These are phyloP conservation scores for Drosophila trichaetosa DNA, from an alignment of 2,888 invertebrate genomes.

Conservation along the genomic window DNA sequence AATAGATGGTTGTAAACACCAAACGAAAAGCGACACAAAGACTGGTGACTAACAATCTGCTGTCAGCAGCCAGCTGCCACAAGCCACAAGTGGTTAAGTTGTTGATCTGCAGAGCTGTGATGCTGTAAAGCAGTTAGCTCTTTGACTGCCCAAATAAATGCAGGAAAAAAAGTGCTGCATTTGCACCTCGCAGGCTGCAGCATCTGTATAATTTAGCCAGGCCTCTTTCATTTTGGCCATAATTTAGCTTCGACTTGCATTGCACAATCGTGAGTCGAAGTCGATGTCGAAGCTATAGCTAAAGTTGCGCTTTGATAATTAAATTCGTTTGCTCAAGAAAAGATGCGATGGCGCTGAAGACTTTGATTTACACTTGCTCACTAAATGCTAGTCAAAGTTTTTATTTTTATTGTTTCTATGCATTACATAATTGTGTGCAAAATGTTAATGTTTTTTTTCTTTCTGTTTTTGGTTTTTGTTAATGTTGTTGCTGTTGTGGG, in stretches of 20 bases:
- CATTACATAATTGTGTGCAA: conserved; percentile 56
- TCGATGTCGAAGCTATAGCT: not conserved
- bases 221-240: conserved; percentile 33
- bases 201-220: conserved; percentile 45
- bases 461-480: not conserved
- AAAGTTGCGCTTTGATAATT: conserved; percentile 9
- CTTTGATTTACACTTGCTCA: conserved; percentile 66
- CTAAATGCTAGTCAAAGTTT: conserved; percentile 51
- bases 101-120: conserved; percentile 40
- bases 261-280: conserved; percentile 48
- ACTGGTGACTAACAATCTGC: conserved; percentile 28
- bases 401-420: conserved; percentile 14
- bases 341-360: conserved; percentile 36
- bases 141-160: not conserved
- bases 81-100: conserved; percentile 60
- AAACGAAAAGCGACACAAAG: conserved; percentile 7
- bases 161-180: conserved; percentile 10
- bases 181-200: conserved; percentile 22
- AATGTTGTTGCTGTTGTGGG: not conserved
- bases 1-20: conserved; percentile 19
- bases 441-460: conserved; percentile 6
- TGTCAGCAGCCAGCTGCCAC: conserved; percentile 63
- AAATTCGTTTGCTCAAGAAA: conserved; percentile 9
- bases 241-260: conserved; percentile 43
- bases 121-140: conserved; percentile 50